Base-by-base conservation (phyloP, 2,888 invertebrate species). In the Ormyrus pomaceus region DNA sequence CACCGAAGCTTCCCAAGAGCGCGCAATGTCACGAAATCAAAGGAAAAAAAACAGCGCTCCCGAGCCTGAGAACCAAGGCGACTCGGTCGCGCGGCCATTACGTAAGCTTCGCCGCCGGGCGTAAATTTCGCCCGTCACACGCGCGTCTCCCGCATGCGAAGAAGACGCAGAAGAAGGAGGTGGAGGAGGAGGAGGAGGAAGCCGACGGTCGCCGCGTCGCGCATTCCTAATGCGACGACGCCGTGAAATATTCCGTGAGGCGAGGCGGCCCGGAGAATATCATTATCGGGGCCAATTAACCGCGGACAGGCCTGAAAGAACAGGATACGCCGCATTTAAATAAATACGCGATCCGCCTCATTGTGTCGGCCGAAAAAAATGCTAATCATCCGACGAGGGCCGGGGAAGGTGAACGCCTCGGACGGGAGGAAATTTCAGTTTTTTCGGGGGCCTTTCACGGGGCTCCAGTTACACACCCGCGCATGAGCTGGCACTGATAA, bases 241-340 rank as follows among this genome's bases (percentile, higher is more conserved):
- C 46, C 46, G 0, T 10, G 19, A 74, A 59, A 53, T 69, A 79
- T 79, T 74, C 74, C 74, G 46, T 55, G 61, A 4, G 19, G 10
- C 9, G 50, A 34, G 9, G 48, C 58, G 34, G 13, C 58, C 46
- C 75, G 48, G 85, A 87, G 90, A 90, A 90, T 90, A 90, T 87
- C 89, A 90, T 90, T 90, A 90, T 88, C 77, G 64, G 59, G 66
- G 88, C 89, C 89, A 90, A 90, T 90, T 90, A 90, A 90, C 86
- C 88, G 89, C 48, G 9, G 48, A 50, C 19, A 61, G 19, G 65
- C 1, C 55, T 90, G 90, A 90, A 90, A 90, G 89, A 88, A 89
- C 90, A 89, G 89, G 90, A 90, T 89, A 19, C 19, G 89, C 89
- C 87, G 51, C 89, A 89, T 90, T 90, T 89, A 90, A 90, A 90